Evolutionary conservation across 2,888 invertebrate species (phyloP).

Genomic region (Tromatobia lineatoria): DNA sequence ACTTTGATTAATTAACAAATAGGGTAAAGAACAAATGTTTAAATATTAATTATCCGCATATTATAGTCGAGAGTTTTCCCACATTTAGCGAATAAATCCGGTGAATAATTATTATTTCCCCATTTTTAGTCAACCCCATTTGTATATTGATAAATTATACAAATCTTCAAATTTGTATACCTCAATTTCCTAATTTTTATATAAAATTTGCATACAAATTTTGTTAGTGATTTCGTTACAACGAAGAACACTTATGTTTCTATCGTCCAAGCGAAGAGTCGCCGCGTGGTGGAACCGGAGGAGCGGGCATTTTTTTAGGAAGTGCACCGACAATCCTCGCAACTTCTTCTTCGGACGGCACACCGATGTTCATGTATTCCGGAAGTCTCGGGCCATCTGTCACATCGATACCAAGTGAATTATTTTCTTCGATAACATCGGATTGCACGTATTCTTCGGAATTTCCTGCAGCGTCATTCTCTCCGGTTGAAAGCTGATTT

Average conservation of each 20-base stretch:
- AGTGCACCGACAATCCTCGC: conserved; percentile 72
- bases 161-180: too few species aligned
- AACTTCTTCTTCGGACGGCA: conserved; percentile 67
- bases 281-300: conserved; percentile 82
- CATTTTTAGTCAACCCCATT: too few species aligned
- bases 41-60: too few species aligned
- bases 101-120: too few species aligned
- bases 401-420: conserved; percentile 67
- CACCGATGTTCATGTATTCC: conserved; percentile 80
- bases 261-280: conserved; percentile 65
- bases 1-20: too few species aligned
- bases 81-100: too few species aligned
- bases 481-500: conserved; percentile 14
- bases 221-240: too few species aligned
- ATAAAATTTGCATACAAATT: too few species aligned
- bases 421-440: conserved; percentile 62
- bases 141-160: too few species aligned
- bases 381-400: conserved; percentile 74
- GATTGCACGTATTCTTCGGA: conserved; percentile 70
- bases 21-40: too few species aligned
- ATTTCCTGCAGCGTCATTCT: conserved; percentile 51
- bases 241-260: conserved; percentile 24
- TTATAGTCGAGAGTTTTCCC: too few species aligned
- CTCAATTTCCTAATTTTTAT: too few species aligned
- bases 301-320: conserved; percentile 78